Evolutionary conservation across 1,140 invertebrate species (phyloP).

Genomic region (Halesus radiatus): DNA sequence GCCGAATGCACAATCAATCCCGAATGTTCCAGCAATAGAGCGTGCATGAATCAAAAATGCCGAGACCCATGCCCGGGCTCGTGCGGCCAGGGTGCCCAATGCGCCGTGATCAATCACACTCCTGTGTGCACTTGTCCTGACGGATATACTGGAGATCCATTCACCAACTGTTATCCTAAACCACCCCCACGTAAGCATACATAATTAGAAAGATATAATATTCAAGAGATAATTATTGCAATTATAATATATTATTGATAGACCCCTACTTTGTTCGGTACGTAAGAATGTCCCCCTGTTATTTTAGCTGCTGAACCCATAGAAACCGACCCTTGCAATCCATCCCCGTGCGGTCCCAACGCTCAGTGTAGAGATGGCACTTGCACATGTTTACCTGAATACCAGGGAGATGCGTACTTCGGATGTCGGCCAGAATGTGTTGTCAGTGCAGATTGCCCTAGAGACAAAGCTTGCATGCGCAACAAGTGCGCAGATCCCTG

Average conservation of each 20-base stretch:
- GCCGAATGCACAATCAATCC: constrained; percentile 76
- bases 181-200: constrained; percentile 58
- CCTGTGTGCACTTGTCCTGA: constrained; percentile 74
- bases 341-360: constrained; percentile 81
- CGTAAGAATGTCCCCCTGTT: constrained; percentile 60
- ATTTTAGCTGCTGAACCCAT: constrained; percentile 70
- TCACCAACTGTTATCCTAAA: constrained; percentile 70
- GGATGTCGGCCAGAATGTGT: constrained; percentile 78
- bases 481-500: constrained; percentile 80
- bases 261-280: constrained; percentile 55
- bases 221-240: neutral
- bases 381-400: constrained; percentile 76
- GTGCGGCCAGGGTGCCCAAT: constrained; percentile 75
- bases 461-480: constrained; percentile 76
- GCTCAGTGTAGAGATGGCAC: constrained; percentile 75
- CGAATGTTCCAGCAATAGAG: constrained; percentile 75
- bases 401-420: constrained; percentile 75
- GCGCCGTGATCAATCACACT: constrained; percentile 74
- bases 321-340: constrained; percentile 74
- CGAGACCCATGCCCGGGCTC: constrained; percentile 76
- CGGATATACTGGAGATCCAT: constrained; percentile 75
- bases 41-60: constrained; percentile 76
- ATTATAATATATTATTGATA: constrained; percentile 59
- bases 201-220: constrained; percentile 57
- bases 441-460: constrained; percentile 75